phyloP scores from a whole-genome alignment of 2,888 invertebrate species.

The Apotomis betuletana region DNA sequence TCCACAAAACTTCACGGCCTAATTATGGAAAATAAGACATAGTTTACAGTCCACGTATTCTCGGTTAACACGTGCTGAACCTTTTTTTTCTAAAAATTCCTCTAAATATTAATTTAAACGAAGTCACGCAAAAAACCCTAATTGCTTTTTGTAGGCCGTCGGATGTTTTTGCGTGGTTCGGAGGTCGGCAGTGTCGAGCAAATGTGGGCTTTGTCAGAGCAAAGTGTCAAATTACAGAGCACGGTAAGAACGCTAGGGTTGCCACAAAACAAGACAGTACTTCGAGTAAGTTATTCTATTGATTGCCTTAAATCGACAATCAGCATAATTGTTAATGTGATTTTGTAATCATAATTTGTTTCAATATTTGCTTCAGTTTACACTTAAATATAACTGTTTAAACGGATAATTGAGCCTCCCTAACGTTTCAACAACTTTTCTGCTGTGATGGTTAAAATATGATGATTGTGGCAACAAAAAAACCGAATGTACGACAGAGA shows the following conservation, averaged over 20 bases:
- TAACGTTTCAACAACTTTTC: too few relatives aligned
- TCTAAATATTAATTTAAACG: slow-evolving; percentile 77
- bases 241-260: slow-evolving; percentile 76
- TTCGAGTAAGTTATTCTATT: too few relatives aligned
- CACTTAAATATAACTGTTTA: too few relatives aligned
- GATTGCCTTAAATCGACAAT: too few relatives aligned
- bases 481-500: too few relatives aligned
- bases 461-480: too few relatives aligned
- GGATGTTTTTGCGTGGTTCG: slow-evolving; percentile 71
- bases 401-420: too few relatives aligned
- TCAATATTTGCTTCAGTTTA: too few relatives aligned
- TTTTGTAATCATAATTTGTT: too few relatives aligned
- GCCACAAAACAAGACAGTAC: slow-evolving; percentile 43
- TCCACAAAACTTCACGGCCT: slow-evolving; percentile 72
- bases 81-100: slow-evolving; percentile 67
- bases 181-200: slow-evolving; percentile 68
- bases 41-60: slow-evolving; percentile 71
- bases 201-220: slow-evolving; percentile 81
- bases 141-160: slow-evolving; percentile 76
- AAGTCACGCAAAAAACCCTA: slow-evolving; percentile 73
- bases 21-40: slow-evolving; percentile 83
- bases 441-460: too few relatives aligned
- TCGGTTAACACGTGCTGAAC: slow-evolving; percentile 77
- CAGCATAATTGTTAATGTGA: too few relatives aligned
- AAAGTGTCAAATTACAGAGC: slow-evolving; percentile 83